Percentiles rank a stretch among this genome's conserved stretches.
Evolutionary conservation across 2,113 vertebrate genomes (phyloP).

Genomic region (Isichthys henryi): DNA sequence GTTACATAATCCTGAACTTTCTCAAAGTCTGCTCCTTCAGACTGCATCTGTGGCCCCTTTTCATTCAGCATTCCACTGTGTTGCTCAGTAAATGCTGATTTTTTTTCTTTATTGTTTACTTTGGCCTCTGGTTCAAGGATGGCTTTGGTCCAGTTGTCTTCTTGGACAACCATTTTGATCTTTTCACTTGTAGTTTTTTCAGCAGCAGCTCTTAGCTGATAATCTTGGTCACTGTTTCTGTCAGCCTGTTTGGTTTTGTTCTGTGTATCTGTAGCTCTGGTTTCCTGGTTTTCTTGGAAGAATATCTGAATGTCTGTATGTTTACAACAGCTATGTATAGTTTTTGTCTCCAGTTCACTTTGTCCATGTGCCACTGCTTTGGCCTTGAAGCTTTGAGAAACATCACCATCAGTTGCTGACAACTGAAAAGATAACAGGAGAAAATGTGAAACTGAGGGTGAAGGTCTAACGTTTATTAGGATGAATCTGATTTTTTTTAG

Average conservation of each 20-base stretch:
- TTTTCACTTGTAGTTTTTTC: neutral
- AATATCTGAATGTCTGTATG: neutral
- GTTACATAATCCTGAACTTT: neutral
- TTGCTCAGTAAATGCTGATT: neutral
- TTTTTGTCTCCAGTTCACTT: slow-evolving; percentile 3
- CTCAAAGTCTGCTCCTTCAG: neutral
- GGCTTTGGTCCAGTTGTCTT: slow-evolving; percentile 16
- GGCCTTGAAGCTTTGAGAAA: neutral
- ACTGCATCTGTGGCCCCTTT: neutral
- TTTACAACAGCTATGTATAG: slow-evolving; percentile 4
- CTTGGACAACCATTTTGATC: neutral
- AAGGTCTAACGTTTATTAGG: neutral
- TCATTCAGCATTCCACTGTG: neutral
- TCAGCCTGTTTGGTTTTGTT: slow-evolving; percentile 25
- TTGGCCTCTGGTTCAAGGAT: neutral
- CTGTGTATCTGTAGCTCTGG: slow-evolving; percentile 7
- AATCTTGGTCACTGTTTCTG: neutral
- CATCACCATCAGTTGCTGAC: slow-evolving; percentile 39
- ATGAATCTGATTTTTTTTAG: neutral
- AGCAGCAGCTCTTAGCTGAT: slow-evolving; percentile 10
- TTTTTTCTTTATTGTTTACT: neutral
- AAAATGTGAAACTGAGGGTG: slow-evolving; percentile 14
- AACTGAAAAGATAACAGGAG: slow-evolving; percentile 35
- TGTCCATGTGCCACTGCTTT: slow-evolving; percentile 25
- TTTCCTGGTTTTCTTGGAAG: neutral